Conservation (phyloP, 2,888 invertebrate genomes). For the Drosophila yooni region DNA sequence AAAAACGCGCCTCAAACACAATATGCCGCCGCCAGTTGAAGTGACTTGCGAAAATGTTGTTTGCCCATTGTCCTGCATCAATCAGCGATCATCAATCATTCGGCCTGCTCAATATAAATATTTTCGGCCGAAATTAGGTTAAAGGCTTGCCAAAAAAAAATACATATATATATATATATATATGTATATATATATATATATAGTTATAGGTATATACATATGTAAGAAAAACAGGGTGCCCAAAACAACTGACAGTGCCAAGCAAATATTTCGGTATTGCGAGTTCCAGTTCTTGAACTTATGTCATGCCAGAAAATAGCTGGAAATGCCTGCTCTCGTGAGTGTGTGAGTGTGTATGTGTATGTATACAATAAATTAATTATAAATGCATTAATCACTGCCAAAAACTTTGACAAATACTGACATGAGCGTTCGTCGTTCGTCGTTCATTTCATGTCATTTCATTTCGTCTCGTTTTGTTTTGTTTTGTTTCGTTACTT, state of each 20-base stretch:
- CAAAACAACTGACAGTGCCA: slow-evolving; percentile 14
- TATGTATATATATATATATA: background rate
- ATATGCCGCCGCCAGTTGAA: slow-evolving; percentile 61
- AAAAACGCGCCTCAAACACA: slow-evolving; percentile 51
- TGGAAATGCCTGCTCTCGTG: slow-evolving; percentile 33
- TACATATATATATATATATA: background rate
- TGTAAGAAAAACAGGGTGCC: background rate
- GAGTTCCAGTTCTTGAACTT: slow-evolving; percentile 58
- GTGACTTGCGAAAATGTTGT: slow-evolving; percentile 70
- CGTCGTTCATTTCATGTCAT: slow-evolving; percentile 64
- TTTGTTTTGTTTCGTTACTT: slow-evolving; percentile 1
- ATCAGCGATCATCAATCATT: slow-evolving; percentile 72
- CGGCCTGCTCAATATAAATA: slow-evolving; percentile 70
- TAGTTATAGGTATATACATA: background rate
- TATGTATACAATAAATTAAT: slow-evolving; percentile 79
- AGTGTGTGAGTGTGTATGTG: slow-evolving; percentile 21
- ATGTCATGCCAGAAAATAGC: slow-evolving; percentile 68
- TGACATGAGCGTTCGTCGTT: slow-evolving; percentile 80
- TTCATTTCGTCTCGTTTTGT: slow-evolving; percentile 27
- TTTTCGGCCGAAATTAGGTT: slow-evolving; percentile 79
- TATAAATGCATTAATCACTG: slow-evolving; percentile 83
- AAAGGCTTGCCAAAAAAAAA: slow-evolving; percentile 62
- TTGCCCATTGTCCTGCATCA: slow-evolving; percentile 62
- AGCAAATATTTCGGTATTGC: slow-evolving; percentile 5
- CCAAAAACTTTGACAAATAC: slow-evolving; percentile 82